Evolutionary conservation across 2,113 vertebrate species (phyloP).

Genomic region (Nibea coibor): DNA sequence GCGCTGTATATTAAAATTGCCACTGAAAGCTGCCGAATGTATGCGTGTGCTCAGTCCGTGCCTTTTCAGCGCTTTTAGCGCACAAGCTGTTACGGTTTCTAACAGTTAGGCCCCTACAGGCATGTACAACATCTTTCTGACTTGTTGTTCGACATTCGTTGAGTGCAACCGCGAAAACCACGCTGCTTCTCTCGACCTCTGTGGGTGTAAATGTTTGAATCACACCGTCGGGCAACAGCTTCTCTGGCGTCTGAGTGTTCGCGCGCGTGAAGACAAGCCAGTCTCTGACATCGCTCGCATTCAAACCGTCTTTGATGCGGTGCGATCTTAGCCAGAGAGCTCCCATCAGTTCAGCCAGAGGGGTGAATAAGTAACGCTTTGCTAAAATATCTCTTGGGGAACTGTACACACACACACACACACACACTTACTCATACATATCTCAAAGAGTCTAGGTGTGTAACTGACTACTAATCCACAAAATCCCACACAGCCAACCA

Average conservation of each 20-base stretch:
- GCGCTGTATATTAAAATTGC: conserved; percentile 31
- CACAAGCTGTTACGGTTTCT: conserved; percentile 40
- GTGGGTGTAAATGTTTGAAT: conserved; percentile 73
- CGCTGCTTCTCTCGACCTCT: conserved; percentile 44
- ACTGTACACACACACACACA: conserved; percentile 36
- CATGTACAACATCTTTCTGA: conserved; percentile 40
- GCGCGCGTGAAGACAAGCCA: conserved; percentile 20
- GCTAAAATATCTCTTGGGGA: conserved; percentile 73
- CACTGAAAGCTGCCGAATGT: not conserved
- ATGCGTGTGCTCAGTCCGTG: not conserved
- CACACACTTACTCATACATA: conserved; percentile 1
- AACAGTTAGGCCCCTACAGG: conserved; percentile 25
- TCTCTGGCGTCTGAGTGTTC: conserved; percentile 40
- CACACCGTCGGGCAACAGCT: conserved; percentile 57
- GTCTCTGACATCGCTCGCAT: conserved; percentile 46
- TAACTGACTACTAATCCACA: conserved; percentile 41
- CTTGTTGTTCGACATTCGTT: conserved; percentile 52
- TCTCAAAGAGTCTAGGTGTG: conserved; percentile 5
- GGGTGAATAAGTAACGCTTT: conserved; percentile 69
- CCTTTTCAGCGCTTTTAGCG: conserved; percentile 17
- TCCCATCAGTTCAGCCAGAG: conserved; percentile 71
- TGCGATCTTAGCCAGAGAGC: conserved; percentile 61
- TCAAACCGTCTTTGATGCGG: conserved; percentile 62
- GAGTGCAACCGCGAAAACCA: conserved; percentile 50
- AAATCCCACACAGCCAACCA: conserved; percentile 25